A percentile compares a stretch with the other conserved stretches of the same genome.
Evolutionary conservation across 1,140 invertebrate genomes (phyloP).

Genomic region (Brachionus sp.): DNA sequence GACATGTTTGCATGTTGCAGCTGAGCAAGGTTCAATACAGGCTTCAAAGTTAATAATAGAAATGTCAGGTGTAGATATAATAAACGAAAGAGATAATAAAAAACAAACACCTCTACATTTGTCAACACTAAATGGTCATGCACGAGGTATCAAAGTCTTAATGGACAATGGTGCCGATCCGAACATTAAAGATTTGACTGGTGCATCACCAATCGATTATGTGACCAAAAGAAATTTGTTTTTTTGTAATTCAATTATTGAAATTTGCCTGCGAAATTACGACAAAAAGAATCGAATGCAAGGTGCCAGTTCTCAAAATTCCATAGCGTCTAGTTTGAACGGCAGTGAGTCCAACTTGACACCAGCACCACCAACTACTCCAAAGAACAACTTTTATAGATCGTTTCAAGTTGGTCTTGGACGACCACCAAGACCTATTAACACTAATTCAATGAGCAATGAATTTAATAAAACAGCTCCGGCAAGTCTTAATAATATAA

Average conservation of each 20-base stretch:
- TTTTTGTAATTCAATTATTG: constrained; percentile 38
- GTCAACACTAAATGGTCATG: constrained; percentile 57
- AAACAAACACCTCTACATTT: constrained; percentile 56
- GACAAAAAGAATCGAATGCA: constrained; percentile 4
- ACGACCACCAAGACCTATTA: constrained; percentile 10
- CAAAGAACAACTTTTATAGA: constrained; percentile 1
- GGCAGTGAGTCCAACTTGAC: constrained; percentile 29
- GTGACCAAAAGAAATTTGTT: constrained; percentile 14
- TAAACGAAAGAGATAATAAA: constrained; percentile 53
- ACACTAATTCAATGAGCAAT: neutral
- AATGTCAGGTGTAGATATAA: constrained; percentile 51
- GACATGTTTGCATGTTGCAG: constrained; percentile 48
- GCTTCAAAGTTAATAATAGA: constrained; percentile 56
- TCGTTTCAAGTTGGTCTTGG: neutral
- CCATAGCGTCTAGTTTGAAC: constrained; percentile 12
- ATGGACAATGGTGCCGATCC: constrained; percentile 51
- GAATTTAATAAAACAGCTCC: constrained; percentile 37
- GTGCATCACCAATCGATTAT: constrained; percentile 37
- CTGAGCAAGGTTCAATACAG: constrained; percentile 50
- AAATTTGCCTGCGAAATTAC: constrained; percentile 16
- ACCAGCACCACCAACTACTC: constrained; percentile 37
- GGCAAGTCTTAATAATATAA: neutral
- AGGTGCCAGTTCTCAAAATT: constrained; percentile 2
- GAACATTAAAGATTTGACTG: constrained; percentile 6
- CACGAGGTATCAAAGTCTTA: constrained; percentile 56